These are phyloP conservation scores for Suncus etruscus DNA, from an alignment of 2,113 vertebrate species.

Conservation along the genomic window DNA sequence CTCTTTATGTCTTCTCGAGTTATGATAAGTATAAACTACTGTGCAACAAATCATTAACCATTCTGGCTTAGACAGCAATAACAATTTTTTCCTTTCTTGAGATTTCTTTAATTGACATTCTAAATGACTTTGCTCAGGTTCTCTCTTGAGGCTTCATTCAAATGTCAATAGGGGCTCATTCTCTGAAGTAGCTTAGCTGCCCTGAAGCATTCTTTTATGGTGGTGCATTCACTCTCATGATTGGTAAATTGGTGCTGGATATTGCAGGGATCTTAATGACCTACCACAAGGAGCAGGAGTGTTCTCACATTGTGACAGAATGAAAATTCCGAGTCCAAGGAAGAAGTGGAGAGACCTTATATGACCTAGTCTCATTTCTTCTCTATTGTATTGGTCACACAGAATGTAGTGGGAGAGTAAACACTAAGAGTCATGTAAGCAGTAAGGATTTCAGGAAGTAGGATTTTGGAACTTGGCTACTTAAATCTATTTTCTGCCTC, in stretches of 20 bases:
- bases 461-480: neutral
- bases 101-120: neutral
- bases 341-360: neutral
- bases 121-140: neutral
- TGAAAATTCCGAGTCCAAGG: neutral
- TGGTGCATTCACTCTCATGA: rapidly evolving
- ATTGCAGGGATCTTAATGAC: neutral
- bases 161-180: neutral
- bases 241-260: rapidly evolving
- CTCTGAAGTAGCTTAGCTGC: neutral
- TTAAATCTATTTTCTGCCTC: neutral
- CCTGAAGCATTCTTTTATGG: neutral
- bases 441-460: neutral
- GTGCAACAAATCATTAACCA: neutral
- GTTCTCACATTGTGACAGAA: neutral
- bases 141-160: neutral
- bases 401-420: neutral
- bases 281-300: neutral
- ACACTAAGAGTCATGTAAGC: neutral
- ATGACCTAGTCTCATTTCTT: neutral
- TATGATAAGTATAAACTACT: neutral
- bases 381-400: neutral
- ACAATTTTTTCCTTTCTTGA: neutral
- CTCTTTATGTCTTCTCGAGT: neutral
- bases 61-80: neutral